Conservation (phyloP, 2,888 invertebrate species). For the Entomobrya multifasciata region DNA sequence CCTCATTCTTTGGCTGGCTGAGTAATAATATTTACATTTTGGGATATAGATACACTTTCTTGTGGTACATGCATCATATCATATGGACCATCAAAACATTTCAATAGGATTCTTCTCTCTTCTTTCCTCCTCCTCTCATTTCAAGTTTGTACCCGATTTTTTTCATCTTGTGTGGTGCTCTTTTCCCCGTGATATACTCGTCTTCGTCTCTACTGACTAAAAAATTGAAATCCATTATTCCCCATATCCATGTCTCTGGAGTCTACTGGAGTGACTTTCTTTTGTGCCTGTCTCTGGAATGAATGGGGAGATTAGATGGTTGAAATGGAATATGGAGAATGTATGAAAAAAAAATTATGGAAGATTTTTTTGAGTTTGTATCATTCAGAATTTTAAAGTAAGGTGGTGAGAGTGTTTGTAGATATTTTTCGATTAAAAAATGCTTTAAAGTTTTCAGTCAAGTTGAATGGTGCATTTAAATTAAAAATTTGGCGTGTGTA, state of each 20-base stretch:
- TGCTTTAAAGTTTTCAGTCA: too few species aligned
- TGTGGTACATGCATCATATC: neutral
- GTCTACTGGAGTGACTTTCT: neutral
- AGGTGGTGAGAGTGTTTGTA: neutral
- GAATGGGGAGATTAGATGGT: neutral
- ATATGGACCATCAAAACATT: conserved; percentile 37
- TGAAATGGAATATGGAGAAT: neutral
- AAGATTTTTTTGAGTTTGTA: neutral
- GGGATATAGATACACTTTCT: neutral
- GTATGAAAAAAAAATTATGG: too few species aligned
- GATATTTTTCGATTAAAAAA: neutral
- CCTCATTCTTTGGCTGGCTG: neutral
- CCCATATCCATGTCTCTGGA: neutral
- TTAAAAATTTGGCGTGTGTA: too few species aligned
- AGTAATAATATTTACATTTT: neutral
- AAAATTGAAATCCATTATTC: neutral
- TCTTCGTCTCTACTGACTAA: neutral
- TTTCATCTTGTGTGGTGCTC: too few species aligned
- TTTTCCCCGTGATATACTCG: too few species aligned
- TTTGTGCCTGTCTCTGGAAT: neutral
- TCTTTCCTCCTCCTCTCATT: neutral
- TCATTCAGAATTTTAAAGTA: too few species aligned
- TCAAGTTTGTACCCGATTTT: too few species aligned
- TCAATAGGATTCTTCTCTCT: conserved; percentile 14
- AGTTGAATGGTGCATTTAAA: too few species aligned